These are phyloP conservation scores for Protaetia brevitarsis DNA, from an alignment of 1,140 invertebrate species.

Conservation along the genomic window DNA sequence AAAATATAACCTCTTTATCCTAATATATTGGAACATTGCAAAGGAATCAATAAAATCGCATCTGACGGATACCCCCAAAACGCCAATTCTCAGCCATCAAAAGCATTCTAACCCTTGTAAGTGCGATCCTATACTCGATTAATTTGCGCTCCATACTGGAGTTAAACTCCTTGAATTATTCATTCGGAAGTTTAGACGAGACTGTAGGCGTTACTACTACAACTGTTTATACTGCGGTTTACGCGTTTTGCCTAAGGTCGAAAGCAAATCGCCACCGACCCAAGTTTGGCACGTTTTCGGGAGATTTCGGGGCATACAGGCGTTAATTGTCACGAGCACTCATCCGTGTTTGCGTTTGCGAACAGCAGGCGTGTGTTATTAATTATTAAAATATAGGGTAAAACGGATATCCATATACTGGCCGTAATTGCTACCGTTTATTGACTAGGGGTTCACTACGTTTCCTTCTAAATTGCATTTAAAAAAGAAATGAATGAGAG, in stretches of 20 bases:
- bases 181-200: slow-evolving; percentile 1
- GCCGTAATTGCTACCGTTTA: neutral
- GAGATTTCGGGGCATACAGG: neutral
- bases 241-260: neutral
- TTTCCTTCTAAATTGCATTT: neutral
- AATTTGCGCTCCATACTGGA: too few relatives aligned
- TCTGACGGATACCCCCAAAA: too few relatives aligned
- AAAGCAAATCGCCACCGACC: neutral
- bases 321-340: neutral
- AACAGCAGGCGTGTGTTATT: neutral
- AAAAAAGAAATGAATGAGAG: too few relatives aligned
- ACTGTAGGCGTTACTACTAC: neutral
- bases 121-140: too few relatives aligned
- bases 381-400: neutral
- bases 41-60: too few relatives aligned
- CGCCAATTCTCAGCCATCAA: too few relatives aligned
- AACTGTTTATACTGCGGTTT: neutral
- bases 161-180: slow-evolving; percentile 16
- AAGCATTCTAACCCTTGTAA: too few relatives aligned
- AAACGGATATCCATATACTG: neutral
- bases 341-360: neutral
- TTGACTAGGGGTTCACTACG: neutral
- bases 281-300: neutral
- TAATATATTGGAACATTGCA: too few relatives aligned
- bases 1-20: too few relatives aligned